Percentiles rank a stretch among this genome's conserved stretches.
Evolutionary conservation across 92 coral and sea anemone species (phyloP).

Genomic region (Paramuricea clavata): DNA sequence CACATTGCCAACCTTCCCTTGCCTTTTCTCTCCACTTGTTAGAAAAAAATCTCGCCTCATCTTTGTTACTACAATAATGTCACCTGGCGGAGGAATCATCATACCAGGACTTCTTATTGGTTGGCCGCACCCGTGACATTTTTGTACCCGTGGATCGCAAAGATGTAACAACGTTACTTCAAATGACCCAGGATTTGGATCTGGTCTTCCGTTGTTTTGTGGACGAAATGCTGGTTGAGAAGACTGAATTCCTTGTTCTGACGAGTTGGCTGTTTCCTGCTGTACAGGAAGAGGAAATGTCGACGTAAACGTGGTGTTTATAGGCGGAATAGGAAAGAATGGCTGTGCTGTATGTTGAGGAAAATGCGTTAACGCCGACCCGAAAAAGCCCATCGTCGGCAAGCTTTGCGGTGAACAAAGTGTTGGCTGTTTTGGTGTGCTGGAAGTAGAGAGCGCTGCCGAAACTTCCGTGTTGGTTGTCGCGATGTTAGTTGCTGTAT

Average conservation of each 20-base stretch:
- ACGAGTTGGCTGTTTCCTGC: neutral
- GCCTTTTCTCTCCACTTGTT: conserved; percentile 34
- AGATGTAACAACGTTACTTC: conserved; percentile 45
- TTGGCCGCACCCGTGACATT: conserved; percentile 47
- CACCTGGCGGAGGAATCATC: conserved; percentile 43
- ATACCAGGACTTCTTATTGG: conserved; percentile 45
- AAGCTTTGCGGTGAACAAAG: neutral
- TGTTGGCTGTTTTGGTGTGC: neutral
- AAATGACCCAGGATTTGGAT: conserved; percentile 46
- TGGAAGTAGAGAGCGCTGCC: neutral
- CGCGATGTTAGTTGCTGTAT: neutral
- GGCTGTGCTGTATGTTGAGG: neutral
- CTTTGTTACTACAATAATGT: conserved; percentile 58
- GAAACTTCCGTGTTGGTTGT: neutral
- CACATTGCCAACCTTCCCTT: conserved; percentile 56
- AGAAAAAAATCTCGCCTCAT: conserved; percentile 62
- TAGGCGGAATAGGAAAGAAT: neutral
- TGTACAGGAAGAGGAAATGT: too few species aligned
- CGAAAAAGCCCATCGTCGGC: neutral
- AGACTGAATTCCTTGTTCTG: neutral
- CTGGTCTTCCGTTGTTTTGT: conserved; percentile 35
- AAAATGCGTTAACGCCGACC: neutral
- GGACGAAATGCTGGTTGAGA: neutral
- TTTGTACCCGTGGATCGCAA: conserved; percentile 47
- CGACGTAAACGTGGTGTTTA: neutral